Evolutionary conservation across 2,888 invertebrate species (phyloP).

Genomic region (Nephrocerus scutellatus): DNA sequence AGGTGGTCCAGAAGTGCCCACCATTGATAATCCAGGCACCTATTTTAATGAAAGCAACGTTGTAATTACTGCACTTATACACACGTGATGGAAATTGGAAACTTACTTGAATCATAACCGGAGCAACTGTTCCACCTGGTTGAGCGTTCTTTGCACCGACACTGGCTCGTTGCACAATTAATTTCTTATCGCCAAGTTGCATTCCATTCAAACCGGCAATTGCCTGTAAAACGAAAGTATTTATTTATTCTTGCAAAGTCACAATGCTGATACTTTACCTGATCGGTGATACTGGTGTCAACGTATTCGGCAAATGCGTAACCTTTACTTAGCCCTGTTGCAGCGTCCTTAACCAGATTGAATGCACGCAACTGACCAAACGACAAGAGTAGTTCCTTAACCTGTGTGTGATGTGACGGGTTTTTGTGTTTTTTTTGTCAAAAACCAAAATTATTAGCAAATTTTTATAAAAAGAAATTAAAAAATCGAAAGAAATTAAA

Average conservation of each 20-base stretch:
- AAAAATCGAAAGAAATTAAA: too few species aligned
- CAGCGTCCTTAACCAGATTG: constrained; percentile 96
- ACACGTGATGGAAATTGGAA: not conserved
- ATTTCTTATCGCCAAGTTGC: constrained; percentile 95
- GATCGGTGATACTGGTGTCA: constrained; percentile 94
- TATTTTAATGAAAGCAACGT: not conserved
- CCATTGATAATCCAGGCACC: constrained; percentile 75
- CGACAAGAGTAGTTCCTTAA: constrained; percentile 94
- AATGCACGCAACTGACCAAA: constrained; percentile 96
- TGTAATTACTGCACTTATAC: not conserved
- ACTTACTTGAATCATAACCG: constrained; percentile 82
- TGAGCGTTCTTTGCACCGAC: constrained; percentile 91
- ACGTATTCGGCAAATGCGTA: constrained; percentile 99
- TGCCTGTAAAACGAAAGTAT: constrained; percentile 55
- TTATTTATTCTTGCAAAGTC: not conserved
- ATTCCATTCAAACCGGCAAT: constrained; percentile 97
- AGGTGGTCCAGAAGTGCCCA: constrained; percentile 80
- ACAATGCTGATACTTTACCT: constrained; percentile 52
- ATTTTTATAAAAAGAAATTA: too few species aligned
- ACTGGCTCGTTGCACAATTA: constrained; percentile 94
- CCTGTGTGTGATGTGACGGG: constrained; percentile 61
- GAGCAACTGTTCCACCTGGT: constrained; percentile 59
- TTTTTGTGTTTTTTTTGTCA: constrained; percentile 53
- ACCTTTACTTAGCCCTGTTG: constrained; percentile 94
- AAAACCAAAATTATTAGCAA: not conserved